Base-by-base conservation (phyloP, 2,888 invertebrate species). In the Noctua fimbriata region DNA sequence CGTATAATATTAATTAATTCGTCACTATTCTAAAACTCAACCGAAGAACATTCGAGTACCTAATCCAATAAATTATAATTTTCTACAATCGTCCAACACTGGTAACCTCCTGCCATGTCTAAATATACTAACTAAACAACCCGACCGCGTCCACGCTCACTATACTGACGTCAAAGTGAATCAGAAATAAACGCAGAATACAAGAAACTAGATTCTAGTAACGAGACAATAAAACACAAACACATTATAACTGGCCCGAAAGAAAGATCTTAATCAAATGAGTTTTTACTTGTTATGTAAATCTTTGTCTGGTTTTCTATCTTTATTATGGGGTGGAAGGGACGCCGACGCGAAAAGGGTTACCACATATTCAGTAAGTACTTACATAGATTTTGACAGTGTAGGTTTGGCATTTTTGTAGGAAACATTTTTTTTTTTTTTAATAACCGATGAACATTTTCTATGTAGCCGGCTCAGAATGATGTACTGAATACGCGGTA, bases 161-260 rank as follows among this genome's bases (percentile, higher is more conserved):
- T 69, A 32, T 32, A 55, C 69, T 80, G 86, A 89, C 89, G 89
- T 89, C 89, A 89, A 60, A 55, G 41, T 58, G 24, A 66, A 63
- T 73, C 83, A 55, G 77, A 88, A 89, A 89, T 89, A 88, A 82
- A 89, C 81, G 14, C 47, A 71, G 78, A 87, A 82, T 81, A 86
- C 81, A 55, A 76, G 84, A 84, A 85, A 76, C 85, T 55, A 32
- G 67, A 65, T 85, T 67, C 21, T 14, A 67, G 76, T 72, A 77
- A 72, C 69, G 84, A 79, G 71, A 83, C 84, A 76, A 67, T 76
- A 71, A 47, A 55, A 79, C 49, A 41, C 12, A 74, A 55, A 72
- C 47, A 49, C n/a, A 70, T 52, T 66, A 36, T 18, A 70, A 32
- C 24, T 76, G 76, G 63, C 60, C 41, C 32, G 55, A 18, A 55